These are phyloP conservation scores for Recurvirostra avosetta DNA, from an alignment of 2,113 vertebrate species.

Conservation along the genomic window DNA sequence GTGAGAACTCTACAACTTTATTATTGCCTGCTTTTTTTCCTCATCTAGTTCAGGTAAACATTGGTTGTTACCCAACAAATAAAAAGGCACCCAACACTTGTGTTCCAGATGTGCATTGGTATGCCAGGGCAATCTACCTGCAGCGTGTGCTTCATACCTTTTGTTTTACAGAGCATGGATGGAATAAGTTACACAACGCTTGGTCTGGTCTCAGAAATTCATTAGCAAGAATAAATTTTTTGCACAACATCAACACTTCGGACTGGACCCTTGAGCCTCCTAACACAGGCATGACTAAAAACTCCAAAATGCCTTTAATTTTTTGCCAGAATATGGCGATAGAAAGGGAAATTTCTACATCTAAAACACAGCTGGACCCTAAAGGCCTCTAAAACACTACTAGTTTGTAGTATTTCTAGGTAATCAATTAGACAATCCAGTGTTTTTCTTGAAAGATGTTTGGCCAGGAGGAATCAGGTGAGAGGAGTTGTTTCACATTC, in stretches of 20 bases:
- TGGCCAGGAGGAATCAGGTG: slow-evolving; percentile 9
- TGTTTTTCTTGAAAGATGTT: background rate
- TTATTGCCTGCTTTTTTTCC: background rate
- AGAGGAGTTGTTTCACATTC: slow-evolving; percentile 55
- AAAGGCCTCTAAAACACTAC: background rate
- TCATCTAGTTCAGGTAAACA: background rate
- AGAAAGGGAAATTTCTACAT: background rate
- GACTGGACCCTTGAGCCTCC: background rate
- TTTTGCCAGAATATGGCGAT: slow-evolving; percentile 4
- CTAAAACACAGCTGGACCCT: background rate
- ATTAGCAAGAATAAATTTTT: background rate
- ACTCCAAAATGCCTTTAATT: background rate
- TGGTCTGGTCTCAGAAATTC: slow-evolving; percentile 8
- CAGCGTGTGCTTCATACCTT: background rate
- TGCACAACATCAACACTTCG: background rate
- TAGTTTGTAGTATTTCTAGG: background rate
- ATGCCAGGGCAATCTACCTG: background rate
- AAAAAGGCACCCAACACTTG: background rate
- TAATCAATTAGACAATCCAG: background rate
- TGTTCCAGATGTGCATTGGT: background rate
- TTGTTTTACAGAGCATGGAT: background rate
- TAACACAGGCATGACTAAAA: background rate
- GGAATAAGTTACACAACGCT: background rate
- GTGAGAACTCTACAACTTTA: background rate
- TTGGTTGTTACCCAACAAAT: background rate